These are phyloP conservation scores for Sebastes itinus DNA, from an alignment of 2,797 vertebrate genomes.

Conservation along the genomic window DNA sequence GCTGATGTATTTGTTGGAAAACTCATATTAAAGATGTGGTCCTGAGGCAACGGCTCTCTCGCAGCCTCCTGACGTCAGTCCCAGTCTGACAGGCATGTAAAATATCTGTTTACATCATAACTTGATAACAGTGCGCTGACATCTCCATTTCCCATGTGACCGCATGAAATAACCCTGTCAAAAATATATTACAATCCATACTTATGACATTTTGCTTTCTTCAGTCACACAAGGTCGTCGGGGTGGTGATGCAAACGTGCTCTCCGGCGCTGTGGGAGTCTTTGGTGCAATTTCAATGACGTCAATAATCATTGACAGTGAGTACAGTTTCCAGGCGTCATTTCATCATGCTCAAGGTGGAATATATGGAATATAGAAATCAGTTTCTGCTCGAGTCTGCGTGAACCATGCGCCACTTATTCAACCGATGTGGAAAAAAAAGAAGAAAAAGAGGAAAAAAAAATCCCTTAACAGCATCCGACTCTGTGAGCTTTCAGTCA, in stretches of 20 bases:
- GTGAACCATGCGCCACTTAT: conserved; percentile 34
- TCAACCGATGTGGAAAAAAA: conserved; percentile 25
- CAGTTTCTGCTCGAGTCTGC: conserved; percentile 16
- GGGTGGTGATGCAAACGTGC: conserved; percentile 42
- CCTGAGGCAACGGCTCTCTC: conserved; percentile 54
- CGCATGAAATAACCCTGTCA: conserved; percentile 78
- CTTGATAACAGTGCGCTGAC: conserved; percentile 73
- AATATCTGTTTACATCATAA: conserved; percentile 81
- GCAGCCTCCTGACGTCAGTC: conserved; percentile 41
- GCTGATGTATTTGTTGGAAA: conserved; percentile 45
- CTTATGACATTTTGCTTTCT: conserved; percentile 60
- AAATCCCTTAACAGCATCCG: conserved; percentile 62
- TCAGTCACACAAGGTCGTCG: conserved; percentile 63
- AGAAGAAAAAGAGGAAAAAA: neutral
- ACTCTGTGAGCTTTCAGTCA: conserved; percentile 78
- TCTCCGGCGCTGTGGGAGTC: neutral
- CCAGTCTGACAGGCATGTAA: conserved; percentile 75
- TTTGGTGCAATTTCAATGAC: conserved; percentile 51
- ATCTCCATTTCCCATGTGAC: conserved; percentile 75
- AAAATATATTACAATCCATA: conserved; percentile 74
- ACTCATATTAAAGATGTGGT: conserved; percentile 50
- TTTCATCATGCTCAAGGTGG: conserved; percentile 28
- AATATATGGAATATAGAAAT: conserved; percentile 19
- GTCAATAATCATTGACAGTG: conserved; percentile 18
- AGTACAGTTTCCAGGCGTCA: neutral